phyloP scores from a whole-genome alignment of 1,140 invertebrate genomes.

The Tenebrio molitor region DNA sequence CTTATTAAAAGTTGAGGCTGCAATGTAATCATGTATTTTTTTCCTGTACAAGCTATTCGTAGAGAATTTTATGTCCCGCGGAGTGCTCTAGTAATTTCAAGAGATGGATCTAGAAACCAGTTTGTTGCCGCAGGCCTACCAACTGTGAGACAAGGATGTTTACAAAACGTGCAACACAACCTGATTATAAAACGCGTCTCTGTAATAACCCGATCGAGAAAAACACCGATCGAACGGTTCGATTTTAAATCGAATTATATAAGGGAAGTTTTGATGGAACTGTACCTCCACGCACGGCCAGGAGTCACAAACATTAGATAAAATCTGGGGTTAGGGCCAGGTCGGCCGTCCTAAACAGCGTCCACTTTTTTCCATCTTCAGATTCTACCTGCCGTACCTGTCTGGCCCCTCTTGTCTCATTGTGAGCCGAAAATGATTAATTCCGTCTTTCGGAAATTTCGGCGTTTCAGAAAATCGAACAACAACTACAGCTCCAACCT shows the following conservation, averaged over 20 bases:
- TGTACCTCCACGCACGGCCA: constrained; percentile 1
- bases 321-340: constrained; percentile 11
- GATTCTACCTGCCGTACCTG: constrained; percentile 2
- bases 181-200: constrained; percentile 24
- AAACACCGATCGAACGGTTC: neutral
- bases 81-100: constrained; percentile 48
- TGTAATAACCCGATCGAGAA: neutral
- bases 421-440: neutral
- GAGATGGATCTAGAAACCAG: constrained; percentile 45
- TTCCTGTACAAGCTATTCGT: constrained; percentile 5
- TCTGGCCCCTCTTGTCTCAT: neutral
- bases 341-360: neutral
- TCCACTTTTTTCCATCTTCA: neutral
- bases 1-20: constrained; percentile 5
- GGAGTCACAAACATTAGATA: constrained; percentile 17
- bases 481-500: neutral
- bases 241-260: constrained; percentile 42
- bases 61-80: constrained; percentile 26
- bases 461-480: constrained; percentile 9
- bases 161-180: constrained; percentile 19
- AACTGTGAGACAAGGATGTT: constrained; percentile 34
- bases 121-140: constrained; percentile 37
- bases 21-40: constrained; percentile 27
- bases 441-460: constrained; percentile 1
- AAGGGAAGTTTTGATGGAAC: constrained; percentile 28